A percentile compares a stretch with the other conserved stretches of the same genome.
Evolutionary conservation across 2,888 invertebrate species (phyloP).

Genomic region (Eurytoma californica): DNA sequence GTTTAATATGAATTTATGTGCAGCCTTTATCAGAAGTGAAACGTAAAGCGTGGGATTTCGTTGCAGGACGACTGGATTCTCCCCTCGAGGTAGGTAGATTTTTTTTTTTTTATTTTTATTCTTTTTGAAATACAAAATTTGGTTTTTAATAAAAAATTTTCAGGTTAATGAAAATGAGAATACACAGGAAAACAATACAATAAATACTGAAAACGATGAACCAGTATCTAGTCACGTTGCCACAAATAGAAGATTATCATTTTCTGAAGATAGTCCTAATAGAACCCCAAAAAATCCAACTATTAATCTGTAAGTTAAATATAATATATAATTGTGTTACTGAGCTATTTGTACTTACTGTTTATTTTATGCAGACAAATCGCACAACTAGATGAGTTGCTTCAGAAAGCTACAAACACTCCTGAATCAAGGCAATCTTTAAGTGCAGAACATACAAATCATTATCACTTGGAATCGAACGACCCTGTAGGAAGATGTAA

Average conservation of each 20-base stretch:
- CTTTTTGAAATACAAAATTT: not conserved
- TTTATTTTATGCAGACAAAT: slow-evolving; percentile 62
- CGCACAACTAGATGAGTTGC: slow-evolving; percentile 67
- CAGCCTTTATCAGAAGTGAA: slow-evolving; percentile 73
- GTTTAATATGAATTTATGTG: slow-evolving; percentile 31
- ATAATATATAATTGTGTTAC: not conserved
- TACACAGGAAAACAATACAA: slow-evolving; percentile 26
- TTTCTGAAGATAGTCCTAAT: slow-evolving; percentile 61
- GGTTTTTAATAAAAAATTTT: not conserved
- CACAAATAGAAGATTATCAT: slow-evolving; percentile 66
- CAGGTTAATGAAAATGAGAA: slow-evolving; percentile 20
- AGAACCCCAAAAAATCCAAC: slow-evolving; percentile 59
- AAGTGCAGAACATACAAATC: slow-evolving; percentile 63
- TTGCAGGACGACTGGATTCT: slow-evolving; percentile 56
- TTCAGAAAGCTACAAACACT: slow-evolving; percentile 64
- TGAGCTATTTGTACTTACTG: not conserved
- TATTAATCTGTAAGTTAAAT: slow-evolving; percentile 54
- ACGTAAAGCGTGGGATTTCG: slow-evolving; percentile 69
- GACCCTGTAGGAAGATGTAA: slow-evolving; percentile 60
- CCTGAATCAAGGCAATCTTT: slow-evolving; percentile 67
- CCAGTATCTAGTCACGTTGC: slow-evolving; percentile 40
- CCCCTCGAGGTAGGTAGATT: not conserved
- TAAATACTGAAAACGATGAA: slow-evolving; percentile 22
- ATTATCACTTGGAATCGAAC: slow-evolving; percentile 61
- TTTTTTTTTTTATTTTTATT: not conserved